These are phyloP conservation scores for Drosophila meridionalis DNA, from an alignment of 2,888 invertebrate species.

Conservation along the genomic window DNA sequence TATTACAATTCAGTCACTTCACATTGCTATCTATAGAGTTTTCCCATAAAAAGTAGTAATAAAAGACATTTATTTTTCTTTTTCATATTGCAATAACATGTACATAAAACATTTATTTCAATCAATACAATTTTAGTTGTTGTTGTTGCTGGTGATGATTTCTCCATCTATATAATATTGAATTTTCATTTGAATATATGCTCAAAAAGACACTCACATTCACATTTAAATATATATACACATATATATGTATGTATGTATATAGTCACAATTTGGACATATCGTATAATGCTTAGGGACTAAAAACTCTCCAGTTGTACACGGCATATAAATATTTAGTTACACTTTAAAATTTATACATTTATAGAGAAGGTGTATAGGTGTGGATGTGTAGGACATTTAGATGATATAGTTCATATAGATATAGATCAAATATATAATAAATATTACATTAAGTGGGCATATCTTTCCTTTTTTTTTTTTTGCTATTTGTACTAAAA, in stretches of 20 bases:
- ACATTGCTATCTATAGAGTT: neutral
- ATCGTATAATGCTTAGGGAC: constrained; percentile 47
- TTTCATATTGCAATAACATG: constrained; percentile 64
- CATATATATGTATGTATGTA: constrained; percentile 31
- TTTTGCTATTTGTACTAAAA: constrained; percentile 78
- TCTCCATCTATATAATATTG: constrained; percentile 39
- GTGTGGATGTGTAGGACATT: constrained; percentile 40
- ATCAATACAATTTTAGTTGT: constrained; percentile 43
- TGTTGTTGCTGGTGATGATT: constrained; percentile 44
- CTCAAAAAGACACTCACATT: constrained; percentile 75
- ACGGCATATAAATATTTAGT: constrained; percentile 34
- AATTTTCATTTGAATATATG: constrained; percentile 29
- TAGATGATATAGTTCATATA: constrained; percentile 32
- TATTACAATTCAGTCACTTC: neutral
- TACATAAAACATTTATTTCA: constrained; percentile 79
- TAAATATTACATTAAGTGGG: constrained; percentile 69
- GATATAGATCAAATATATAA: constrained; percentile 47
- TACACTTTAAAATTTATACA: constrained; percentile 29
- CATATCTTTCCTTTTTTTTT: constrained; percentile 42
- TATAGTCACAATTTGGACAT: constrained; percentile 69
- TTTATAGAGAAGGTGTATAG: constrained; percentile 10
- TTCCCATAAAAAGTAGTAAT: neutral
- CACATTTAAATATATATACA: constrained; percentile 29
- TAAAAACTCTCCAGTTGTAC: constrained; percentile 36
- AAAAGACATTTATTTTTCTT: neutral